Evolutionary conservation across 35 echinoderm and acorn worm genomes (phyloP), one percentile per base, ranked within the genome.

Genomic region (Stichopus chloronotus): DNA sequence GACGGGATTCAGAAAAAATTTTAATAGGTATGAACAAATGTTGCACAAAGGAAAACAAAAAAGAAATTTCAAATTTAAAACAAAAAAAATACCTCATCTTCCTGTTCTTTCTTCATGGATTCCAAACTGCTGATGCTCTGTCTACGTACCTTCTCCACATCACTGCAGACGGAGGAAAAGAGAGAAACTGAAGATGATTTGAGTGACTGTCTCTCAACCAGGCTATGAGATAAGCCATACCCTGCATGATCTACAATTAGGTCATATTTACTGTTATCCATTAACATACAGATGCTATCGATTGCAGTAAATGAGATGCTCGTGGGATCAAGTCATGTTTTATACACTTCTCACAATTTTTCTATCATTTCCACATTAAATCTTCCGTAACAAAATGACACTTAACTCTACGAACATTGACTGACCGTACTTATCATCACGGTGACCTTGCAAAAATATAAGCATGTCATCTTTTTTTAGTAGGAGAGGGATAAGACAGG

Each of bases 41-140:
- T 43, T 43, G 30, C 30, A 43, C 30, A 43, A 43, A 43, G 30
- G 3, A 43, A 43, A 43, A 43, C 30, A 43, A 43, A 43, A 43
- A 3, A 43, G 3, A 43, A 43, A 1, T 43, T 43, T 43, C 0
- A 43, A 43, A 1, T 43, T 43, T 43, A 16, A 74, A 22, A 20
- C 4, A 58, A 52, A 88, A 6, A 72, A 30, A 78, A 78, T 86
- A 95, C 96, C 96, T 97, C 96, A 24, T 93, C 92, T 59, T 95
- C 94, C 52, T 95, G 94, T 78, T 97, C 92, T 61, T 91, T 83
- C 52, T 89, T 92, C 10, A 97, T 74, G 79, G n/a, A 53, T 8
- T 97, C 92, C 88, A 97, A 59, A 8, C 56, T 78, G 58, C 92
- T 78, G 57, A 87, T 88, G 58, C 58, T 83, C 4, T 95, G 87